Percentiles rank a stretch among this genome's conserved stretches.
Conservation (phyloP, 2,888 invertebrate species). For the Myathropa florea region DNA sequence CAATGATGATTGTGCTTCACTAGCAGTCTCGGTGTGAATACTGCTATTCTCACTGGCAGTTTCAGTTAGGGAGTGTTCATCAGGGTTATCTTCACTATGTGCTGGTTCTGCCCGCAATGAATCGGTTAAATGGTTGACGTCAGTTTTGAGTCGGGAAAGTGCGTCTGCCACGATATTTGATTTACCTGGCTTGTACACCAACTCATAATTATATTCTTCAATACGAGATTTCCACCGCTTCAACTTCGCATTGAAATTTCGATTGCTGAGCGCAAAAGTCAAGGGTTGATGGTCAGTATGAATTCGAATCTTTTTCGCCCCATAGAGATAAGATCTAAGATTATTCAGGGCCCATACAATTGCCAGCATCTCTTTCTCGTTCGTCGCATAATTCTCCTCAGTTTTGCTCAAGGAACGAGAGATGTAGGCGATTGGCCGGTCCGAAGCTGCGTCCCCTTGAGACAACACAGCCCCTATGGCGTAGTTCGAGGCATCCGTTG, state of each 20-base stretch:
- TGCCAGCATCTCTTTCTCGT: constrained; percentile 58
- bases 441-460: too few species aligned
- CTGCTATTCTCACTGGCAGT: too few species aligned
- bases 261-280: constrained; percentile 18
- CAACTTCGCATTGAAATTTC: constrained; percentile 45
- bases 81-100: too few species aligned
- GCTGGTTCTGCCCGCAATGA: too few species aligned
- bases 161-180: not conserved
- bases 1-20: too few species aligned
- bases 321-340: constrained; percentile 44
- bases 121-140: too few species aligned
- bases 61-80: too few species aligned
- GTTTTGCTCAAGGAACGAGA: too few species aligned
- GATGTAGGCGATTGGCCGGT: not conserved
- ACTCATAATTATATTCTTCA: not conserved
- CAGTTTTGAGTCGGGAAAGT: too few species aligned
- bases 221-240: constrained; percentile 3
- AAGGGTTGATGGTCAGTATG: constrained; percentile 49
- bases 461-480: too few species aligned
- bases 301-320: constrained; percentile 40
- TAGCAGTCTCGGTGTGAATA: too few species aligned
- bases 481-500: constrained; percentile 4
- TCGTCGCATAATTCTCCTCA: constrained; percentile 22
- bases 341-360: too few species aligned
- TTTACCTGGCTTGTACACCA: not conserved